These are phyloP conservation scores for Scomber japonicus DNA, from an alignment of 2,113 vertebrate genomes.

Conservation along the genomic window DNA sequence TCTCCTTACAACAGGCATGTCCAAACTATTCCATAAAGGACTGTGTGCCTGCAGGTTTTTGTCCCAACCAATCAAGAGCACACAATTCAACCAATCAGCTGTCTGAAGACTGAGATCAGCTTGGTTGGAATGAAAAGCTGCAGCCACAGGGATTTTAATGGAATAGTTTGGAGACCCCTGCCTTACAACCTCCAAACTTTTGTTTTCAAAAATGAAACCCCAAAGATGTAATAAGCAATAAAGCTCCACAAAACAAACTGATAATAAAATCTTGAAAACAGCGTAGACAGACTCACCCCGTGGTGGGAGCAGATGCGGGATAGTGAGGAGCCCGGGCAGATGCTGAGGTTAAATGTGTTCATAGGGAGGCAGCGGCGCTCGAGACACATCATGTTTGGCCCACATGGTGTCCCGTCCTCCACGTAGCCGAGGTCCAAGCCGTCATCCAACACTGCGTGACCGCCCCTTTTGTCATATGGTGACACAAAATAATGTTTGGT, in stretches of 20 bases:
- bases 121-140: too few species aligned
- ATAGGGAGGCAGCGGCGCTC: conserved; percentile 93
- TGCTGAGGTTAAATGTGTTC: conserved; percentile 94
- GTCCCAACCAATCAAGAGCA: too few species aligned
- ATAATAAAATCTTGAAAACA: background rate
- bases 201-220: too few species aligned
- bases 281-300: conserved; percentile 85
- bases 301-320: conserved; percentile 92
- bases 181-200: background rate
- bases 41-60: too few species aligned
- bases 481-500: background rate
- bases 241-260: background rate
- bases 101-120: too few species aligned
- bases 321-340: conserved; percentile 90
- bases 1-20: too few species aligned
- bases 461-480: conserved; percentile 83
- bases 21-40: too few species aligned
- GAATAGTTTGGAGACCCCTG: too few species aligned
- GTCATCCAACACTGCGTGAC: conserved; percentile 93
- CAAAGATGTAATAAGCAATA: too few species aligned
- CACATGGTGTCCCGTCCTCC: conserved; percentile 95
- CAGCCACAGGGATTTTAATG: too few species aligned
- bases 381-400: conserved; percentile 97
- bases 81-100: too few species aligned
- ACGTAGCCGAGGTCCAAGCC: conserved; percentile 95